Base-by-base conservation (phyloP, 2,797 vertebrate genomes). In the Molossus molossus region DNA sequence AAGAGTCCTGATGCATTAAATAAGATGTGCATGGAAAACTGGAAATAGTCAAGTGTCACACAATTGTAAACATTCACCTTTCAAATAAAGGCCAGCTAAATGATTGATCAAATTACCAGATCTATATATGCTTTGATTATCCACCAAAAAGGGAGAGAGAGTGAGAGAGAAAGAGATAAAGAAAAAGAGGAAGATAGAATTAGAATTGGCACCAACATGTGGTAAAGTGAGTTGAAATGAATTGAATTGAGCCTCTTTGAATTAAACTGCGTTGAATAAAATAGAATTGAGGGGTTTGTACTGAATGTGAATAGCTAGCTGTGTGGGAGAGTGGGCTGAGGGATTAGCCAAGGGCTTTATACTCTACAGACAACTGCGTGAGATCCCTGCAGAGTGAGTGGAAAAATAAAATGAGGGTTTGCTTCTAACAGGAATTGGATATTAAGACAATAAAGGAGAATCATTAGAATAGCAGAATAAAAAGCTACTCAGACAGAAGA, bases 141-240 rank as follows among this genome's bases (percentile, higher is more conserved):
- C 92, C 70, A 77, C 91, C 48, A 84, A 8, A 23, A 40, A 92
- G 27, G 79, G 13, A 81, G 25, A 75, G n/a, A 79, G 45, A 82
- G 13, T 77, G 48, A 75, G 60, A 94, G 62, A 57, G 33, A 93
- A 65, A 85, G 25, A 85, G 83, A 89, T 9, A 55, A 13, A 53
- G n/a, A 77, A 79, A 17, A 45, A 70, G 70, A 77, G 69, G 58
- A 81, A 91, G 92, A 83, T 58, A 82, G 82, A 95, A 96, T 96
- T 97, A 96, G 92, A 96, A 86, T 76, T 97, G 96, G 92, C 96
- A 97, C 79, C 87, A 94, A 93, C 83, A 70, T 86, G 86, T 91
- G 83, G 90, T 85, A 58, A 90, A 94, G 50, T 96, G 91, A 95
- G 86, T 81, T 96, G 92, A 94, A 92, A 65, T 92, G 65, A 83